phyloP scores from a whole-genome alignment of 2,888 invertebrate genomes.

The Zhuqinia jingwanae region DNA sequence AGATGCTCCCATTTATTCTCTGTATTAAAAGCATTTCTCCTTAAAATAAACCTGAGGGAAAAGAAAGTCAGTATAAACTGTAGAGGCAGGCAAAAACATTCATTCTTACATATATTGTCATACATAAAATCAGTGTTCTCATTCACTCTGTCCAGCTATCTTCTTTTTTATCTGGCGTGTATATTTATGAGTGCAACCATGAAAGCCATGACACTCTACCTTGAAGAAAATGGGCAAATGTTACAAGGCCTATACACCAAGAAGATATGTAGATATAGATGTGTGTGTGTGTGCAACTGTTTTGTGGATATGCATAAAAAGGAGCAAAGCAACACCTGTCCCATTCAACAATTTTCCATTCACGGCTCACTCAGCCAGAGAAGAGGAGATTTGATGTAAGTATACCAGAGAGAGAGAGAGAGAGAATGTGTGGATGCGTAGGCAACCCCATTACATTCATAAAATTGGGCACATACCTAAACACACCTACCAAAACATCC shows the following conservation, averaged over 20 bases:
- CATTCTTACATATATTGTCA: conserved; percentile 5
- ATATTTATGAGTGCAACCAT: background rate
- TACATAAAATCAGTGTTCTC: background rate
- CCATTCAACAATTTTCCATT: conserved; percentile 68
- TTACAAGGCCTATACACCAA: conserved; percentile 12
- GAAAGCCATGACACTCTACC: conserved; percentile 28
- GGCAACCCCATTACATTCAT: conserved; percentile 45
- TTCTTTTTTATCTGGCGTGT: background rate
- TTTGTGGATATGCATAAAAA: background rate
- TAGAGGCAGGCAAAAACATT: background rate
- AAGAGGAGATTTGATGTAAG: conserved; percentile 24
- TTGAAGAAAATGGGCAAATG: conserved; percentile 40
- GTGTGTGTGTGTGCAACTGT: too few relatives aligned
- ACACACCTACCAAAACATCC: background rate
- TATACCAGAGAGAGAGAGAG: background rate
- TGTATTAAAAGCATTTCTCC: background rate
- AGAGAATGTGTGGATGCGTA: background rate
- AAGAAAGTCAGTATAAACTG: background rate
- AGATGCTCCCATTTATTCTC: background rate
- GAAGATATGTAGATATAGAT: too few relatives aligned
- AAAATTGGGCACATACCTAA: conserved; percentile 40
- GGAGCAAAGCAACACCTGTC: conserved; percentile 62
- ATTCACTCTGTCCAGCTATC: background rate
- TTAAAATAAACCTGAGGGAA: background rate
- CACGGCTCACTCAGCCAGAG: conserved; percentile 38